Evolutionary conservation across 2,113 vertebrate genomes (phyloP), one percentile per base, ranked within the genome.

Genomic region (Aspiorhynchus laticeps): DNA sequence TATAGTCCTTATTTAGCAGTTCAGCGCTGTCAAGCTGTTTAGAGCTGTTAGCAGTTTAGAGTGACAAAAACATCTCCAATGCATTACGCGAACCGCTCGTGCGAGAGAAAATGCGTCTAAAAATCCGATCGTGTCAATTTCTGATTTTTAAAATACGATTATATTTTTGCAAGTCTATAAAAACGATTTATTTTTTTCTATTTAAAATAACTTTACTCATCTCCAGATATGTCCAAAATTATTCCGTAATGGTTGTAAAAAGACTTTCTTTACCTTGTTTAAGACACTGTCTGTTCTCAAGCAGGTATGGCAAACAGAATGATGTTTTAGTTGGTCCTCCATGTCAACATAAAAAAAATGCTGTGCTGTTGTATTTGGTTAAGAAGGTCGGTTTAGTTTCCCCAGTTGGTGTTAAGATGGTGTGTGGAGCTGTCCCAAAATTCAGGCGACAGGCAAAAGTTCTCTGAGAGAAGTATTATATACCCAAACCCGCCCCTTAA

Each of bases 371-470:
- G 90, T 93, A 90, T 94, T 95, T 94, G 92, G 93, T 91, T 87
- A 90, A 85, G 63, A 90, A 86, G 94, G 93, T 95, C 48, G 91
- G 93, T 91, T 94, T 93, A 94, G 90, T 94, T 94, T 94, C 92
- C 94, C 93, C 93, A 92, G 90, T 90, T 93, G 90, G 90, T 80
- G 91, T 91, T 91, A 59, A 46, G 92, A 89, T 94, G 92, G 84
- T 93, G 93, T 94, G 91, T 95, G 91, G 94, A 90, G 94, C 94
- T 96, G 95, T 95, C 94, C 94, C 94, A 93, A 93, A 93, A 93
- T 93, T 91, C 88, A 95, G 95, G 95, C 94, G 95, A 96, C 95
- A 95, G 95, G 91, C 95, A 94, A 95, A 95, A 95, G 88, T 95
- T 95, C 92, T 93, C 88, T 93, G 94, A 84, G 94, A 93, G 90